These are phyloP conservation scores for Cyphomyrmex costatus DNA, from an alignment of 1,140 invertebrate genomes.

Conservation along the genomic window DNA sequence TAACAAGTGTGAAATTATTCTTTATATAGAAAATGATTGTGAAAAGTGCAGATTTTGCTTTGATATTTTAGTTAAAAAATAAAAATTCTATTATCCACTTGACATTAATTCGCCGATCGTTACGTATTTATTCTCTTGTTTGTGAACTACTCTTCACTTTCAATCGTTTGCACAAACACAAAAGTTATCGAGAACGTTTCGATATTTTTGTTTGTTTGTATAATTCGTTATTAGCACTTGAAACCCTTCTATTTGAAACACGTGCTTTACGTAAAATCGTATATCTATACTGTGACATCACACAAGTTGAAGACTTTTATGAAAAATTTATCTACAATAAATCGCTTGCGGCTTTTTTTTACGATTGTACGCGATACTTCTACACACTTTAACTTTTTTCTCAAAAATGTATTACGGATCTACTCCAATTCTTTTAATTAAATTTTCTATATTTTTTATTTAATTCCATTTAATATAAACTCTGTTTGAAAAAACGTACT, in stretches of 20 bases:
- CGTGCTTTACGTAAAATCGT: neutral
- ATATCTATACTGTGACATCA: too few relatives aligned
- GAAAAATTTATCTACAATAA: neutral
- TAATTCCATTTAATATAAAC: neutral
- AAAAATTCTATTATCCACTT: conserved; percentile 11
- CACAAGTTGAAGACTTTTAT: neutral
- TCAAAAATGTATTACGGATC: neutral
- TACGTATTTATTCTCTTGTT: neutral
- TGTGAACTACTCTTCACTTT: conserved; percentile 24
- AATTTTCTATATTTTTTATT: conserved; percentile 15
- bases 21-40: neutral
- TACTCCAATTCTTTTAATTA: neutral
- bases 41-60: neutral
- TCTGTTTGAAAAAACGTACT: neutral
- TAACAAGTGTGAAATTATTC: neutral
- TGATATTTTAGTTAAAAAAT: neutral
- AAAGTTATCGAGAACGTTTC: conserved; percentile 1
- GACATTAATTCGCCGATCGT: conserved; percentile 14
- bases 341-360: too few relatives aligned
- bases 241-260: neutral
- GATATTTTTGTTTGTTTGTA: conserved; percentile 22
- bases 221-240: conserved; percentile 24
- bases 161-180: neutral
- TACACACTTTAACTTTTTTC: neutral
- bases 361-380: too few relatives aligned